Base-by-base conservation (phyloP, 2,888 invertebrate species). In the Parnassius mnemosyne region DNA sequence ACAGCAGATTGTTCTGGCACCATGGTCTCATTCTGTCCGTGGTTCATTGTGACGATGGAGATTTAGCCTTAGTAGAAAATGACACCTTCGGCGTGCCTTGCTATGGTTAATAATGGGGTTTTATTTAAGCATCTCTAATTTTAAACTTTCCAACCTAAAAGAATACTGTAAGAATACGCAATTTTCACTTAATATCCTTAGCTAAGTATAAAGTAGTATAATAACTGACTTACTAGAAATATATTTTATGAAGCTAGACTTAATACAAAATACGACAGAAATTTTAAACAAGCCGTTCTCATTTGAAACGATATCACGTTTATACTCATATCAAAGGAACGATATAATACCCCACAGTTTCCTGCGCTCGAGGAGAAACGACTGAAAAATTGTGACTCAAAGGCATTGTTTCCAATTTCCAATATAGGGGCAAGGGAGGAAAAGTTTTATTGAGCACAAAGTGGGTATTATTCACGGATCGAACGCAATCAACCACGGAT, bases 391-490 rank as follows among this genome's bases (percentile, higher is more conserved):
- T 85, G 85, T 80, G 81, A 86, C 81, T 84, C 87, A 85, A 85
- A 88, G 85, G 82, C 80, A 87, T 89, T 90, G 89, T 90, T 89
- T 90, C 86, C 89, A 88, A 89, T 90, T 89, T 90, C 86, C 89
- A 88, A 89, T 87, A 87, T 85, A 84, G 72, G 56, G 77, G 58
- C 43, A 77, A 80, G 77, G 80, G 80, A 79, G 81, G 87, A 80
- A 84, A 87, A 88, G 81, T 89, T 89, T 89, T 89, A 89, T 89
- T 85, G 85, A 81, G 86, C 84, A 85, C 88, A 87, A 89, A 89
- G 90, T 89, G 86, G 84, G 85, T 83, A 87, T 90, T 87, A 89
- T 87, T 89, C 86, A 86, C 80, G 83, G 83, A 77, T 78, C 78
- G 81, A 77, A 82, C 81, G 85, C 84, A 85, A 87, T 87, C 86